These are phyloP conservation scores for Anthophora plumipes DNA, from an alignment of 2,888 invertebrate species.

Conservation along the genomic window DNA sequence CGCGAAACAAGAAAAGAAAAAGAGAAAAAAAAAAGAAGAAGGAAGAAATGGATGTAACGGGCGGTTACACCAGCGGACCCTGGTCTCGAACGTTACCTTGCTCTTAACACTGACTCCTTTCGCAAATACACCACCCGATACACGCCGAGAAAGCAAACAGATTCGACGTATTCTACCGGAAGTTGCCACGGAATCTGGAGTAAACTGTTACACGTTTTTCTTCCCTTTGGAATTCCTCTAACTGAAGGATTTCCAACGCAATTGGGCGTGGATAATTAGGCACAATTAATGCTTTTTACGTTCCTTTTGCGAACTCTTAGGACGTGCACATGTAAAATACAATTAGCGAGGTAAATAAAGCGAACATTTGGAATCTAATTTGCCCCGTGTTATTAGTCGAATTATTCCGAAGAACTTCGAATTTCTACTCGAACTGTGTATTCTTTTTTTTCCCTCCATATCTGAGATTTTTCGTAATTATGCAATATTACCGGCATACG, in stretches of 20 bases:
- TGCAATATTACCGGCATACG: neutral
- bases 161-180: slow-evolving; percentile 7
- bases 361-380: neutral
- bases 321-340: neutral
- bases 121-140: slow-evolving; percentile 10
- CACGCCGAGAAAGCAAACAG: slow-evolving; percentile 14
- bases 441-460: neutral
- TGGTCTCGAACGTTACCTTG: slow-evolving; percentile 67
- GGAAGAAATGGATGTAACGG: slow-evolving; percentile 38
- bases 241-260: neutral
- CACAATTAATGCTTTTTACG: neutral
- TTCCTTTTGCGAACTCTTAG: neutral
- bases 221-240: neutral
- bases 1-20: too few relatives aligned
- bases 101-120: slow-evolving; percentile 68
- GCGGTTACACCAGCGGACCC: slow-evolving; percentile 33
- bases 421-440: neutral
- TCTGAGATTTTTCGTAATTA: neutral
- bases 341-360: too few relatives aligned
- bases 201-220: neutral
- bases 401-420: too few relatives aligned
- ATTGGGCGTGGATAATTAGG: neutral
- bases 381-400: neutral
- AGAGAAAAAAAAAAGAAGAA: slow-evolving; percentile 24
- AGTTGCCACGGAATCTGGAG: slow-evolving; percentile 7